Percentiles rank a stretch among this genome's conserved stretches.
phyloP scores from a whole-genome alignment of 2,113 vertebrate species.

The Agelaius tricolor region DNA sequence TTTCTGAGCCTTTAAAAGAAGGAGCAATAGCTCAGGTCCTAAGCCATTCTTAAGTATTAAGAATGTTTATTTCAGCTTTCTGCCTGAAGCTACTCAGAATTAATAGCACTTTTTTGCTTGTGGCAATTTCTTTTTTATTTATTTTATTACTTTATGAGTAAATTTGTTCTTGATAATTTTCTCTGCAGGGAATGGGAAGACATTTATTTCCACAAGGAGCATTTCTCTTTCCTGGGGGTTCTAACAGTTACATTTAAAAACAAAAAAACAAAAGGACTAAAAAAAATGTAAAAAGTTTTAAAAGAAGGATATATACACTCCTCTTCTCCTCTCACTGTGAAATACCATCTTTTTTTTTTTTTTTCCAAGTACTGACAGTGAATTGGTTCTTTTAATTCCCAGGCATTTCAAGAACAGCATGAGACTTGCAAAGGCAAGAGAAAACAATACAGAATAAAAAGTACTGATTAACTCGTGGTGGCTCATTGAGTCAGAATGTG shows the following conservation, averaged over 20 bases:
- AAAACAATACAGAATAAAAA: conserved; percentile 51
- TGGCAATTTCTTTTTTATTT: not conserved
- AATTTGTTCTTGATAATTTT: conserved; percentile 45
- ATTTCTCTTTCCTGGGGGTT: not conserved
- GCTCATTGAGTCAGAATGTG: conserved; percentile 44
- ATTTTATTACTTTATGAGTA: conserved; percentile 11
- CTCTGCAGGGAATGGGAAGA: not conserved
- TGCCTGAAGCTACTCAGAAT: not conserved
- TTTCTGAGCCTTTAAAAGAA: not conserved
- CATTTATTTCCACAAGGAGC: not conserved
- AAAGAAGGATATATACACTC: not conserved
- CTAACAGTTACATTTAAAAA: not conserved
- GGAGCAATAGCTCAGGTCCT: not conserved
- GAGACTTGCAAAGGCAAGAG: conserved; percentile 50
- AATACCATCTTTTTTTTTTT: not conserved
- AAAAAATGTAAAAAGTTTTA: not conserved
- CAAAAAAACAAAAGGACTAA: not conserved
- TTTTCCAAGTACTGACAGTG: not conserved
- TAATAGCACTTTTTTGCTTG: not conserved
- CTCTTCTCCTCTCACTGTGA: conserved; percentile 18
- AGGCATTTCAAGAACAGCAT: conserved; percentile 59
- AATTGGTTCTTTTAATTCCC: conserved; percentile 23
- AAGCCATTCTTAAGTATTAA: not conserved
- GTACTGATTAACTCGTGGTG: conserved; percentile 52
- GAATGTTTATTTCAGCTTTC: not conserved